Conservation (phyloP, 1,140 invertebrate genomes). For the Micrasema longulum region DNA sequence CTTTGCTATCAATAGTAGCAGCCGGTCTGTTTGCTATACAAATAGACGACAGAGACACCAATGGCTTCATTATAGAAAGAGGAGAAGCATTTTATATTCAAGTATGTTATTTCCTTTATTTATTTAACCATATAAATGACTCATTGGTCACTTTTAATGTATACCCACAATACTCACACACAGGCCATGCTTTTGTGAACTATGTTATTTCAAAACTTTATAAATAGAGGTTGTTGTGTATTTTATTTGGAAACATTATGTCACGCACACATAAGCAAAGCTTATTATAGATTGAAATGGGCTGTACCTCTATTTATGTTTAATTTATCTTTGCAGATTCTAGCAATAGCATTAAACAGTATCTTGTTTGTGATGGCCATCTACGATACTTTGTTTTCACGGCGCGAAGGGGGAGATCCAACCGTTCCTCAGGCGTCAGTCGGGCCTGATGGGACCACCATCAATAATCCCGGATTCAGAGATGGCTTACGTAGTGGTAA, state of each 20-base stretch:
- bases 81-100: slow-evolving; percentile 89
- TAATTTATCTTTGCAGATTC: slow-evolving; percentile 80
- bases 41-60: slow-evolving; percentile 79
- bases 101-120: slow-evolving; percentile 66
- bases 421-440: slow-evolving; percentile 72
- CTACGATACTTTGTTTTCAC: slow-evolving; percentile 80
- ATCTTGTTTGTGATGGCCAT: slow-evolving; percentile 79
- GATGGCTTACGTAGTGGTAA: slow-evolving; percentile 75
- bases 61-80: slow-evolving; percentile 78
- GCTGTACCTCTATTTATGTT: too few relatives aligned
- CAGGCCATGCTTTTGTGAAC: too few relatives aligned
- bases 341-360: slow-evolving; percentile 80
- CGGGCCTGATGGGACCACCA: slow-evolving; percentile 76
- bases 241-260: too few relatives aligned
- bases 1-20: slow-evolving; percentile 80
- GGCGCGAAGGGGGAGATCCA: slow-evolving; percentile 79
- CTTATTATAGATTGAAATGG: too few relatives aligned
- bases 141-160: too few relatives aligned
- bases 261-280: too few relatives aligned
- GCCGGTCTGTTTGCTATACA: slow-evolving; percentile 85
- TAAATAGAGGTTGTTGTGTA: too few relatives aligned
- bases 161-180: too few relatives aligned
- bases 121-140: too few relatives aligned
- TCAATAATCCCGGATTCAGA: slow-evolving; percentile 86
- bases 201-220: too few relatives aligned